Percentiles rank a stretch among this genome's conserved stretches.
These are phyloP conservation scores for Lordiphosa mommai DNA, from an alignment of 1,140 invertebrate species.

Conservation along the genomic window DNA sequence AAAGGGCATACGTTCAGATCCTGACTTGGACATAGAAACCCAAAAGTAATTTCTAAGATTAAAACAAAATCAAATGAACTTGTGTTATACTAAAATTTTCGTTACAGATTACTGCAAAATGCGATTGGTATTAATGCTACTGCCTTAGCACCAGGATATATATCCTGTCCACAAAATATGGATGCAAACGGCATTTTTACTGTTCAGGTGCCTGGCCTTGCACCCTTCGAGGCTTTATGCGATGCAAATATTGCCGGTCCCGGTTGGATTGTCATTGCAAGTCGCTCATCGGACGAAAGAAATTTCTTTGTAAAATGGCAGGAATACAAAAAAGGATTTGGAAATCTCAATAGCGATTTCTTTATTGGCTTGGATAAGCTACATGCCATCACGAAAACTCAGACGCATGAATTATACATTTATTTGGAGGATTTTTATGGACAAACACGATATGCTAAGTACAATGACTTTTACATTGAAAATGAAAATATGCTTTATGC, in stretches of 20 bases:
- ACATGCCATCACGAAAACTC: background rate
- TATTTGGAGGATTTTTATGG: background rate
- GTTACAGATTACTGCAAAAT: too few relatives aligned
- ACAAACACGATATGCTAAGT: background rate
- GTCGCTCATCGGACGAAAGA: background rate
- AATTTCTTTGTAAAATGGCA: background rate
- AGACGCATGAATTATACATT: conserved; percentile 1
- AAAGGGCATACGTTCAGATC: too few relatives aligned
- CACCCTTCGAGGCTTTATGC: background rate
- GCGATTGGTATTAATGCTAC: background rate
- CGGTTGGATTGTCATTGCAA: conserved; percentile 4
- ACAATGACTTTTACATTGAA: background rate
- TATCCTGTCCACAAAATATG: background rate
- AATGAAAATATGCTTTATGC: background rate
- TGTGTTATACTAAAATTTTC: too few relatives aligned
- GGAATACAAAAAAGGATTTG: background rate
- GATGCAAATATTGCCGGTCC: background rate
- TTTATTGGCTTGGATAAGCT: conserved; percentile 5
- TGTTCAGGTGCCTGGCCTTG: background rate
- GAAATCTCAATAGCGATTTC: background rate
- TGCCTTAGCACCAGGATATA: background rate
- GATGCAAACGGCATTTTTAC: background rate
- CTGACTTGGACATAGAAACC: too few relatives aligned
- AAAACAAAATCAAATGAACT: too few relatives aligned
- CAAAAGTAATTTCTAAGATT: too few relatives aligned